A percentile compares a stretch with the other conserved stretches of the same genome.
Evolutionary conservation across 2,797 vertebrate species (phyloP).

Genomic region (Enteromius radiatus): DNA sequence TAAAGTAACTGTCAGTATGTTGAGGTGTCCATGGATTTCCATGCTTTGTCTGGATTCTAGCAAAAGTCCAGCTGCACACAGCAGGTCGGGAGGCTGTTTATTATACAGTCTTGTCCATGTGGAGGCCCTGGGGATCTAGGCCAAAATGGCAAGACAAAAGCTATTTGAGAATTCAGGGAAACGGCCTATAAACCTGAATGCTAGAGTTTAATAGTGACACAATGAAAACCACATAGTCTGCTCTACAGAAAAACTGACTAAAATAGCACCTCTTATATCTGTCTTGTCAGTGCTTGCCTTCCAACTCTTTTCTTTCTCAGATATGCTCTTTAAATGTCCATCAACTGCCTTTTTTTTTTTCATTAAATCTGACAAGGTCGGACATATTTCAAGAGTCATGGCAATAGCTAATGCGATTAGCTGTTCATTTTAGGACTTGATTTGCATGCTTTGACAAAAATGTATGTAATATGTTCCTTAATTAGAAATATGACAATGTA

Average conservation of each 20-base stretch:
- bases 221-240: background rate
- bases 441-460: background rate
- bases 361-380: slow-evolving; percentile 16
- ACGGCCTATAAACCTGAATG: slow-evolving; percentile 47
- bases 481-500: background rate
- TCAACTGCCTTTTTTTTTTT: slow-evolving; percentile 18
- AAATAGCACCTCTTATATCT: background rate
- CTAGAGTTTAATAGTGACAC: slow-evolving; percentile 27
- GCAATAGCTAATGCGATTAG: background rate
- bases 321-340: slow-evolving; percentile 28
- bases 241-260: background rate
- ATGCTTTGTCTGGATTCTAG: slow-evolving; percentile 32
- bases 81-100: slow-evolving; percentile 58
- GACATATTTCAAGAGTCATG: slow-evolving; percentile 9
- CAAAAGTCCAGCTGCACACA: slow-evolving; percentile 55
- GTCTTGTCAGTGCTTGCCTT: slow-evolving; percentile 24
- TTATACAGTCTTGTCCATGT: slow-evolving; percentile 53
- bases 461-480: background rate
- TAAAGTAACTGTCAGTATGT: slow-evolving; percentile 36
- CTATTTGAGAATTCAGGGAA: slow-evolving; percentile 31
- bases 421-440: background rate
- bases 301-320: background rate
- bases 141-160: slow-evolving; percentile 60
- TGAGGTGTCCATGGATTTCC: slow-evolving; percentile 40
- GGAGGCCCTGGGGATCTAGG: slow-evolving; percentile 58